These are phyloP conservation scores for Simalia tracyae DNA, from an alignment of 2,797 vertebrate genomes.

Conservation along the genomic window DNA sequence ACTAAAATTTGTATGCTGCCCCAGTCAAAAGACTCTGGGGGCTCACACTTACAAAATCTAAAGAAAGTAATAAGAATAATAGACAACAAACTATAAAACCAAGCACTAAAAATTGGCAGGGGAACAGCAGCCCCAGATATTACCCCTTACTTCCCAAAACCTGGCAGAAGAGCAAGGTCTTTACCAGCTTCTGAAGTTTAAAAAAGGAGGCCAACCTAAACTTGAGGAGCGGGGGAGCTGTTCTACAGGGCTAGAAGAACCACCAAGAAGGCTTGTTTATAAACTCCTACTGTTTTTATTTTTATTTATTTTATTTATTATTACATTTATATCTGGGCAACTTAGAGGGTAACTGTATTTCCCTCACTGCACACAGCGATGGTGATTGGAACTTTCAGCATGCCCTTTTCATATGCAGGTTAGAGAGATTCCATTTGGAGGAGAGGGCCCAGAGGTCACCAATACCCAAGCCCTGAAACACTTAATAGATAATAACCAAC, in stretches of 20 bases:
- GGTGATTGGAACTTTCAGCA: background rate
- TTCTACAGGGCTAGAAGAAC: background rate
- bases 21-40: background rate
- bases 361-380: background rate
- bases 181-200: background rate
- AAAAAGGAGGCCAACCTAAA: background rate
- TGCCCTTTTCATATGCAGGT: background rate
- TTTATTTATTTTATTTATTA: no score
- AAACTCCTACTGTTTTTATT: background rate
- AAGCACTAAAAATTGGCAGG: background rate
- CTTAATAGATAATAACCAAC: background rate
- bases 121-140: background rate
- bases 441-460: background rate
- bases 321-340: no score
- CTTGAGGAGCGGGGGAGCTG: background rate
- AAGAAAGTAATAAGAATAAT: background rate
- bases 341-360: background rate
- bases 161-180: background rate
- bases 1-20: background rate
- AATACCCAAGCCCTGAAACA: background rate
- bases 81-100: background rate
- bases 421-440: background rate
- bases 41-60: background rate
- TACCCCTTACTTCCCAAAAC: background rate
- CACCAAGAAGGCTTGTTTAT: background rate